A percentile compares a stretch with the other conserved stretches of the same genome.
Evolutionary conservation across 92 coral and sea anemone genomes (phyloP).

Genomic region (Galaxea fascicularis): DNA sequence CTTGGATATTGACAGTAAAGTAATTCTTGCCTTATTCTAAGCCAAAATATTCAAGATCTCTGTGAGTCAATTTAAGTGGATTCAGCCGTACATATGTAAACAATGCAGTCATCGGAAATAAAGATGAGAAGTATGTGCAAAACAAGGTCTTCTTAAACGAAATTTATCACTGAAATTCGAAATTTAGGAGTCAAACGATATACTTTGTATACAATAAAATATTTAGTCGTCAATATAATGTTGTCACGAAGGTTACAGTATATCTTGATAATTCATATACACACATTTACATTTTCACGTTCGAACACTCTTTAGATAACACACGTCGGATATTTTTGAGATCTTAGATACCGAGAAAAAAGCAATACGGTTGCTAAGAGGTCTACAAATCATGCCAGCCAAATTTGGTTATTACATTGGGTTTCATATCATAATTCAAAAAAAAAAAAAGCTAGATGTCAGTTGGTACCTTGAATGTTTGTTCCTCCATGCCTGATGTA

Average conservation of each 20-base stretch:
- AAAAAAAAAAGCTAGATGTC: too few species aligned
- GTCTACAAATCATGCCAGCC: neutral
- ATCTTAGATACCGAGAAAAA: neutral
- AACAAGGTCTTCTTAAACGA: too few species aligned
- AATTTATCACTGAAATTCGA: neutral
- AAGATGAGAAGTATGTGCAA: neutral
- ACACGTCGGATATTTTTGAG: neutral
- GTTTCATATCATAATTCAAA: too few species aligned
- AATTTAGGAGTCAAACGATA: neutral
- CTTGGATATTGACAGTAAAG: neutral
- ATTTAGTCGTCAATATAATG: too few species aligned
- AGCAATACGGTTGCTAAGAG: too few species aligned
- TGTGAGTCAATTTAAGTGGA: neutral
- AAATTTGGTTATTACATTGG: neutral
- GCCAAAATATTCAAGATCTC: neutral
- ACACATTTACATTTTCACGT: too few species aligned
- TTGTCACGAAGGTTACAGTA: neutral
- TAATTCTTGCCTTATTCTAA: neutral
- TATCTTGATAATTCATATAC: too few species aligned
- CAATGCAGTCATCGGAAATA: slow-evolving; percentile 15
- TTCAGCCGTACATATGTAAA: slow-evolving; percentile 1
- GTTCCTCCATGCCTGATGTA: neutral
- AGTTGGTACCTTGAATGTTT: neutral
- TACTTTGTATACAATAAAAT: too few species aligned
- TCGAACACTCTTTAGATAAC: neutral